Evolutionary conservation across 2,797 vertebrate species (phyloP).

Genomic region (Meda fulgida): DNA sequence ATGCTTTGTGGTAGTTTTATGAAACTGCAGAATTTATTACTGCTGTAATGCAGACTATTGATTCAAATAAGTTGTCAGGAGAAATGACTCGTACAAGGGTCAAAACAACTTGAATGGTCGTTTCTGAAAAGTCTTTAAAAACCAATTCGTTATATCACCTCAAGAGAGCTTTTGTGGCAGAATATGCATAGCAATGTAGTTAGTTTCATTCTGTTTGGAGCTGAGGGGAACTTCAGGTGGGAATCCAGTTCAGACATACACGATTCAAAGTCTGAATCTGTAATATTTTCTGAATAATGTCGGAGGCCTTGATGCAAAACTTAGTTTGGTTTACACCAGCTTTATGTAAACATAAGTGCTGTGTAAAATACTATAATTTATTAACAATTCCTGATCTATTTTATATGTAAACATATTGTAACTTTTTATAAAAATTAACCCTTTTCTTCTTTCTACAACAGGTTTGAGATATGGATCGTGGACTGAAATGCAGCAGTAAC

Average conservation of each 20-base stretch:
- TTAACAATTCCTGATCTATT: background rate
- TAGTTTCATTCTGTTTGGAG: background rate
- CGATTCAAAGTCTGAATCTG: background rate
- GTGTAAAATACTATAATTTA: background rate
- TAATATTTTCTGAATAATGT: background rate
- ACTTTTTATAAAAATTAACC: background rate
- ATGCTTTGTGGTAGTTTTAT: background rate
- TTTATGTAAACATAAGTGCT: background rate
- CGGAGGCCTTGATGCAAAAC: background rate
- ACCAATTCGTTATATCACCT: background rate
- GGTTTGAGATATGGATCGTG: constrained; percentile 79
- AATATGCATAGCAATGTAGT: background rate
- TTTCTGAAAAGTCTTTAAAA: background rate
- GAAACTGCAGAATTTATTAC: background rate
- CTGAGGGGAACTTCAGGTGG: background rate
- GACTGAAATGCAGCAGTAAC: constrained; percentile 75
- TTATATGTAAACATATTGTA: background rate
- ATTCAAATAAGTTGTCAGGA: background rate
- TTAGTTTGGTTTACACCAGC: no score
- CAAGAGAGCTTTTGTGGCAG: background rate
- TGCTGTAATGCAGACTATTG: background rate
- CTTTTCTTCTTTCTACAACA: constrained; percentile 47
- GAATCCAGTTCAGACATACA: background rate
- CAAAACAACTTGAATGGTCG: background rate
- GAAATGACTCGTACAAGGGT: background rate